A percentile compares a stretch with the other conserved stretches of the same genome.
Conservation (phyloP, 2,888 invertebrate genomes). For the Neria commutata region DNA sequence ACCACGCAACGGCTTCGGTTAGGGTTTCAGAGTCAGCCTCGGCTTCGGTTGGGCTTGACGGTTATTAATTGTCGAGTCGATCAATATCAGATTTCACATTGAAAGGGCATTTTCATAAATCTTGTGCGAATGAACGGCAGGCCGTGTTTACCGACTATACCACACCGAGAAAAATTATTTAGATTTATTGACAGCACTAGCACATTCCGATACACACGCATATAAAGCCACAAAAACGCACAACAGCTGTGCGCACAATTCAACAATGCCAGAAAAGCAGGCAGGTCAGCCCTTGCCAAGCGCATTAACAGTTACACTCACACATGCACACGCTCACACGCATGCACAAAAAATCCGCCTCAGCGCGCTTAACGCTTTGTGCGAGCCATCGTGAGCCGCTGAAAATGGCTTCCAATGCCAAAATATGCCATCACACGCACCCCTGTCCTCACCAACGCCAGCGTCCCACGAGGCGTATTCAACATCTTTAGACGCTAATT, state of each 20-base stretch:
- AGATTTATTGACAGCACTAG: background rate
- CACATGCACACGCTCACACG: background rate
- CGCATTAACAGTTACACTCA: background rate
- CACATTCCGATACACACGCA: background rate
- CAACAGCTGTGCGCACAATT: background rate
- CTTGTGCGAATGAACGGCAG: background rate
- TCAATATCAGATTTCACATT: background rate
- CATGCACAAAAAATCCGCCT: background rate
- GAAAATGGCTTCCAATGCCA: background rate
- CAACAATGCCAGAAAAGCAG: too few species aligned
- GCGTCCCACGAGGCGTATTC: constrained; percentile 12
- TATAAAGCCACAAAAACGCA: background rate
- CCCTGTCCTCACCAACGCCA: too few species aligned
- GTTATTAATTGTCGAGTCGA: constrained; percentile 3
- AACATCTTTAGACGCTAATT: constrained; percentile 17
- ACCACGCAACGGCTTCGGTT: too few species aligned
- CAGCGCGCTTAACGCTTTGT: background rate
- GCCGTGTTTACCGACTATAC: too few species aligned
- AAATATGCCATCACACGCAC: background rate
- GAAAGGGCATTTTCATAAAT: constrained; percentile 5
- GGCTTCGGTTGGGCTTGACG: too few species aligned
- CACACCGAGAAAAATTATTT: too few species aligned
- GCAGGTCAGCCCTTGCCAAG: background rate
- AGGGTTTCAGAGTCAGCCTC: too few species aligned
- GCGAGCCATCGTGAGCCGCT: background rate